Conservation (phyloP, 2,113 vertebrate species). For the Meles meles region DNA sequence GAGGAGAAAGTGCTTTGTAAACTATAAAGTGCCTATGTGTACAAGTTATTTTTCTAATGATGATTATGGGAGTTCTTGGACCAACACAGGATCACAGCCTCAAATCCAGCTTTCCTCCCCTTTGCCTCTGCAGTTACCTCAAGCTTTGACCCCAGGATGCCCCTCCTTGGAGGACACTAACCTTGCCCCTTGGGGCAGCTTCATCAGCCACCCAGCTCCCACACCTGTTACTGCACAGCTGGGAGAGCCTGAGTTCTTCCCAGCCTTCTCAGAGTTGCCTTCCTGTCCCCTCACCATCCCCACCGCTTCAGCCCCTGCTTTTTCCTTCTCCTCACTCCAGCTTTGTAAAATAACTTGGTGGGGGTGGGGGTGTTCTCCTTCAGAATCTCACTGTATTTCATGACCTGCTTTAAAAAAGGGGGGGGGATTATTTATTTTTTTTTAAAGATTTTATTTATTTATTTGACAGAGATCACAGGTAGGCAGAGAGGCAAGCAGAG, state of each 20-base stretch:
- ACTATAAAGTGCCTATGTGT: not conserved
- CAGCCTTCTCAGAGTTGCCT: not conserved
- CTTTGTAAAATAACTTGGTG: not conserved
- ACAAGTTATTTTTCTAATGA: not conserved
- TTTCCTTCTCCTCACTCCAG: not conserved
- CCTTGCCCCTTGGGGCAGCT: not conserved
- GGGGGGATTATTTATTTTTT: too few relatives aligned
- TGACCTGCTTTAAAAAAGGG: not conserved
- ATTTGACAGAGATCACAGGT: too few relatives aligned
- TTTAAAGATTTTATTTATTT: too few relatives aligned
- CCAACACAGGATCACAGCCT: not conserved
- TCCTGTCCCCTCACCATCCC: not conserved
- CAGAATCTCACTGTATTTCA: not conserved
- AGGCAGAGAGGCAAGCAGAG: too few relatives aligned
- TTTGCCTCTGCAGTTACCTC: not conserved
- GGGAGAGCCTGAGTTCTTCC: not conserved
- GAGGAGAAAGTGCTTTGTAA: not conserved
- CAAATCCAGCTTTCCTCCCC: not conserved
- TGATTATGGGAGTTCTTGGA: not conserved
- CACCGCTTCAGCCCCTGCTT: too few relatives aligned
- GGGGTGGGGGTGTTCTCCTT: not conserved
- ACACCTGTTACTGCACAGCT: not conserved
- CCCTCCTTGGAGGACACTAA: not conserved
- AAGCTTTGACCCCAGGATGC: not conserved
- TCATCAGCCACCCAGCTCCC: not conserved